Percentiles rank a stretch among this genome's conserved stretches.
Conservation (phyloP, 2,113 vertebrate species). For the Microcebus ravelobensis region DNA sequence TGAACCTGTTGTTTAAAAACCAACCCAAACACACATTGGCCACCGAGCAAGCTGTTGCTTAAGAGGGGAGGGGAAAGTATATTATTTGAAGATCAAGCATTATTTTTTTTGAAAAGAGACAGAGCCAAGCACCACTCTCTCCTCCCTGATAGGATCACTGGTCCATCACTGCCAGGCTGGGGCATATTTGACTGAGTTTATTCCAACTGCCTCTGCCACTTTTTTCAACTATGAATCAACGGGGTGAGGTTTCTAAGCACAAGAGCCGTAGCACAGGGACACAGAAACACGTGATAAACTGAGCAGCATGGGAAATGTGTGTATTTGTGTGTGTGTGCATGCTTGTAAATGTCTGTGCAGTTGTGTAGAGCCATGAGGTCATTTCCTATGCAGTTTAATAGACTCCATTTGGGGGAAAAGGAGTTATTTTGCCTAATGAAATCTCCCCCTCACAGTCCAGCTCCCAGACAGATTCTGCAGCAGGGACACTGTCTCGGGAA, state of each 20-base stretch:
- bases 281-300: background rate
- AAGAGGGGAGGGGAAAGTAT: background rate
- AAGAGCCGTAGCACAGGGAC: too few relatives aligned
- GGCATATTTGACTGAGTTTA: background rate
- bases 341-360: background rate
- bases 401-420: conserved; percentile 92
- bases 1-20: background rate
- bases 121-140: background rate
- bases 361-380: background rate
- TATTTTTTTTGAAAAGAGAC: background rate
- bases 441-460: conserved; percentile 91
- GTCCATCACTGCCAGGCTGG: background rate
- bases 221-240: background rate
- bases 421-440: conserved; percentile 89
- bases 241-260: background rate
- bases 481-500: conserved; percentile 85
- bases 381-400: conserved; percentile 76
- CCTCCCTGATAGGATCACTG: background rate
- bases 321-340: background rate
- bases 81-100: background rate
- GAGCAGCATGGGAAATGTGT: background rate
- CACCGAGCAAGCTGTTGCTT: background rate
- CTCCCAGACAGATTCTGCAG: conserved; percentile 89
- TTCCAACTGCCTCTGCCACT: background rate
- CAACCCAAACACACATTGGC: background rate